These are phyloP conservation scores for Anhinga anhinga DNA, from an alignment of 2,113 vertebrate species.

Conservation along the genomic window DNA sequence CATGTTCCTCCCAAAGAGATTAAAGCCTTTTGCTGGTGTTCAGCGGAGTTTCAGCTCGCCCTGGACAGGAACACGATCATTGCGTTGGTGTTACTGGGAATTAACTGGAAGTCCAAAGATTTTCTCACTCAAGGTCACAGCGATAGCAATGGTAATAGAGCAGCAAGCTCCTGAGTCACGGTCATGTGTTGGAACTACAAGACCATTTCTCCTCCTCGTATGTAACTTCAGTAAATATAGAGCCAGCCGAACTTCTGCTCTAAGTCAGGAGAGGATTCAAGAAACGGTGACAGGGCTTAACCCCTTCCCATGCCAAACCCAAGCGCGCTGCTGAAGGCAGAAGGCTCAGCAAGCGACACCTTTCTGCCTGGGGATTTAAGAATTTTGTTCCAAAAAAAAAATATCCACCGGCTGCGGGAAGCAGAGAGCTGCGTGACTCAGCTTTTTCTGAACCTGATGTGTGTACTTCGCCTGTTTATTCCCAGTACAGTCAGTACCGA, in stretches of 20 bases:
- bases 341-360: neutral
- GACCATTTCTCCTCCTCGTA: neutral
- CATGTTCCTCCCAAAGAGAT: neutral
- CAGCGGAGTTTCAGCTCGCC: neutral
- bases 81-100: neutral
- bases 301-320: neutral
- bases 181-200: neutral
- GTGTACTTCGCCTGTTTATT: constrained; percentile 62
- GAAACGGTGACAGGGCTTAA: neutral
- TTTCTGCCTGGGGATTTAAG: neutral
- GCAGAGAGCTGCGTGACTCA: constrained; percentile 68
- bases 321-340: neutral
- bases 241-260: neutral
- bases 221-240: constrained; percentile 15
- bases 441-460: constrained; percentile 48
- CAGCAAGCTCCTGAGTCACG: constrained; percentile 2
- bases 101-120: neutral
- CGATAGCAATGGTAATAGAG: neutral
- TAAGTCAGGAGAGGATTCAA: neutral
- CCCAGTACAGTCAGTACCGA: constrained; percentile 28
- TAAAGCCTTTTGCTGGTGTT: neutral
- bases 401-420: neutral
- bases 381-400: neutral
- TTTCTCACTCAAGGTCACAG: neutral
- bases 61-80: accelerated